Evolutionary conservation across 2,113 vertebrate species (phyloP), one percentile per base, ranked within the genome.

Genomic region (Notothenia rossii): DNA sequence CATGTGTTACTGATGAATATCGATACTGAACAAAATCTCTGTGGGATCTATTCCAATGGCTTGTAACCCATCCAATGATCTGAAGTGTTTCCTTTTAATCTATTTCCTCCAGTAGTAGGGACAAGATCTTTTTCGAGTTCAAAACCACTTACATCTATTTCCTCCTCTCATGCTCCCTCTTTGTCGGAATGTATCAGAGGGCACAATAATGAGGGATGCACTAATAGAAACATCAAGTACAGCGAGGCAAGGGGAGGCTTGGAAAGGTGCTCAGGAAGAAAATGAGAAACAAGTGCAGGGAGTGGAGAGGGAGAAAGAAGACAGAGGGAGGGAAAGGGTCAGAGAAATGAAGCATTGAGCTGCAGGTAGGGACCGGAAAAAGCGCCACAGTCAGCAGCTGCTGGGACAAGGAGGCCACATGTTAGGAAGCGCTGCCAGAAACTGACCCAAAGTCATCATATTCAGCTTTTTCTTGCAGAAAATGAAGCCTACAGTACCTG

Each of bases 331-430:
- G 49, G 36, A 36, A 43, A 55, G 51, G 58, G 2, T 17, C 43
- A 68, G 51, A 75, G 53, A 79, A 78, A 76, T 81, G 59, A 83
- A 72, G 65, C 69, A 73, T 56, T 65, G 66, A 86, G 75, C 5
- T 3, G 72, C 60, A 67, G 75, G 60, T 75, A 43, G 40, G 70
- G 36, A 54, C 76, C 58, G 1, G 60, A 53, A 75, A 36, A 75
- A 70, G 18, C 51, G 46, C 40, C 63, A 9, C 40, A 58, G 82
- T 81, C 86, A 81, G 79, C 67, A 76, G 71, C 79, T 69, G 48
- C 75, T 56, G 60, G 33, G 64, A 61, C 75, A 82, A 69, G 46
- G 74, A 79, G 72, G 70, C 73, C 50, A 58, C 76, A 75, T 72
- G 48, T 36, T 62, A 48, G 45, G 11, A 78, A 46, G 77, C 73